Percentiles rank a stretch among this genome's conserved stretches.
Conservation (phyloP, 2,888 invertebrate species). For the Campoplex nolae region DNA sequence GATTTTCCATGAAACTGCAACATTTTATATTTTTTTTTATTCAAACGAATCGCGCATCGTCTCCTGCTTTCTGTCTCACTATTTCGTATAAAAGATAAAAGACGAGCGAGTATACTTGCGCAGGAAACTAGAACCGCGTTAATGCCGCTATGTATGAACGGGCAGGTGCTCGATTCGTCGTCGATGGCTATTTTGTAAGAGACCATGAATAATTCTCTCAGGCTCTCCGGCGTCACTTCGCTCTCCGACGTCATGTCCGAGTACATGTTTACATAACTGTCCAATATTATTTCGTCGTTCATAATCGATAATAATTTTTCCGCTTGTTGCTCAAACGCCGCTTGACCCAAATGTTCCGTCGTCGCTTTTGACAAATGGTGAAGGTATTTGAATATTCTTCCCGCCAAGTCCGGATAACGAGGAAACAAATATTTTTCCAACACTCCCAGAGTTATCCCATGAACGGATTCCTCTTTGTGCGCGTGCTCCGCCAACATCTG, state of each 20-base stretch:
- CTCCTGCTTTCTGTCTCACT: no score
- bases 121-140: slow-evolving; percentile 91
- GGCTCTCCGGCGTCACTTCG: slow-evolving; percentile 87
- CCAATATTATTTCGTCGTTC: slow-evolving; percentile 87
- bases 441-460: slow-evolving; percentile 89
- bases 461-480: slow-evolving; percentile 89
- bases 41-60: no score
- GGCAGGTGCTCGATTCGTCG: slow-evolving; percentile 87
- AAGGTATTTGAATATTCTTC: slow-evolving; percentile 89
- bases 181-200: slow-evolving; percentile 93
- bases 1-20: slow-evolving; percentile 91
- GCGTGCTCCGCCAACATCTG: slow-evolving; percentile 90
- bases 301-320: slow-evolving; percentile 87
- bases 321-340: slow-evolving; percentile 90
- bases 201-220: slow-evolving; percentile 89
- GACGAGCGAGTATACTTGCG: slow-evolving; percentile 81
- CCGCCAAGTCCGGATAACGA: slow-evolving; percentile 90
- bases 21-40: slow-evolving; percentile 54
- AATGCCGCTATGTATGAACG: slow-evolving; percentile 90
- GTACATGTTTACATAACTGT: slow-evolving; percentile 89
- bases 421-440: slow-evolving; percentile 92
- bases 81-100: no score
- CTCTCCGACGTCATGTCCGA: slow-evolving; percentile 81
- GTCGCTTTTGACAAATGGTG: slow-evolving; percentile 87
- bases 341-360: slow-evolving; percentile 87